phyloP scores from a whole-genome alignment of 2,888 invertebrate genomes.

The Sphaeridia pumilis region DNA sequence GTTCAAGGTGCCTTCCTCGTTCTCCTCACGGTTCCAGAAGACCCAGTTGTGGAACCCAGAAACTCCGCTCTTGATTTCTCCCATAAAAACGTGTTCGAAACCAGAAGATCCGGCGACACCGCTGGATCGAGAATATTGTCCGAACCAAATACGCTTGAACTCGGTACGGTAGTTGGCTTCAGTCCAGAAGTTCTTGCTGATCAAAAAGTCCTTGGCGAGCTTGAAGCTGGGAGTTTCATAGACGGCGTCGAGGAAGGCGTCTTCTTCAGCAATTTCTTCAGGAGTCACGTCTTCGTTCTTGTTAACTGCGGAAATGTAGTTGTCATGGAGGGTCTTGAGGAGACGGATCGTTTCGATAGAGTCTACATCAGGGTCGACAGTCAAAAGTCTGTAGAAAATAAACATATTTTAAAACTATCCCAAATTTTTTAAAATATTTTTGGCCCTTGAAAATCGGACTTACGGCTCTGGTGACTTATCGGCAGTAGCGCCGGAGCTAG shows the following conservation, averaged over 20 bases:
- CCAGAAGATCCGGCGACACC: constrained; percentile 75
- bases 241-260: constrained; percentile 63
- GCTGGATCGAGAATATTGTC: constrained; percentile 64
- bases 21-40: constrained; percentile 60
- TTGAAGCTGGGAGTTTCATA: constrained; percentile 65
- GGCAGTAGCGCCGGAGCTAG: constrained; percentile 53
- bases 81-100: constrained; percentile 84
- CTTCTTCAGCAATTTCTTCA: constrained; percentile 59
- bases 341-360: constrained; percentile 60
- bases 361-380: constrained; percentile 50
- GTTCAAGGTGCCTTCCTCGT: constrained; percentile 54
- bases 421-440: not conserved
- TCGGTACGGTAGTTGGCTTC: constrained; percentile 11
- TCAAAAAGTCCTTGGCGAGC: constrained; percentile 51
- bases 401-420: constrained; percentile 18
- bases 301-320: constrained; percentile 64
- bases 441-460: constrained; percentile 50
- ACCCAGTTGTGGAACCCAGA: constrained; percentile 86
- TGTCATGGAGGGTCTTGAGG: constrained; percentile 63
- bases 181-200: constrained; percentile 19
- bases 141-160: constrained; percentile 38
- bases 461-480: constrained; percentile 68
- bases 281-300: constrained; percentile 64
- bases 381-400: constrained; percentile 50
- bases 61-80: constrained; percentile 67